Evolutionary conservation across 2,113 vertebrate species (phyloP), one percentile per base, ranked within the genome.

Genomic region (Leptosomus discolor): DNA sequence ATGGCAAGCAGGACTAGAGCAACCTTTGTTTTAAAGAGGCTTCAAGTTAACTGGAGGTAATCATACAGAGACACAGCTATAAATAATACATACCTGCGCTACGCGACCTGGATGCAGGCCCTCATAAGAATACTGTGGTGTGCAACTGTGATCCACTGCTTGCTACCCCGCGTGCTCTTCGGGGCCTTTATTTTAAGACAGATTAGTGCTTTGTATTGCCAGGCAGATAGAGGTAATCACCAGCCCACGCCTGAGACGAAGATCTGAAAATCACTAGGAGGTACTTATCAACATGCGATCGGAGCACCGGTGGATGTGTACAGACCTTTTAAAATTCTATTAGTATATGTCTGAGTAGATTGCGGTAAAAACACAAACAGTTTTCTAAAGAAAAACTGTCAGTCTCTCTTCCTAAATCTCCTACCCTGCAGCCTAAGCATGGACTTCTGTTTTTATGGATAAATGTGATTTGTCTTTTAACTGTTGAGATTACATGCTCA

Each of bases 251-350:
- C 10, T 53, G 65, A 78, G 77, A 15, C 4, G 6, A 89, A 87
- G 92, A 94, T 92, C 90, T 92, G 86, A 76, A 71, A 94, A 94
- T 92, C 94, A 91, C 61, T 5, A 0, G 57, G 57, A 91, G 77
- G 76, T 46, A 34, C 89, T 97, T 95, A 95, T 96, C 95, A 91
- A 30, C 81, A 79, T 85, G 78, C 32, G 5, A 96, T 94, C 91
- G 85, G 91, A 96, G 70, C 81, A 61, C 61, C 0, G 3, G 36
- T 63, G 71, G 92, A 96, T 73, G 90, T 20, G 74, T 94, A 88
- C 64, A 92, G 93, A 85, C 89, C 87, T 90, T 92, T 97, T 93
- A 94, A 95, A 96, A 96, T 97, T 97, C 88, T 96, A 83, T 96
- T 92, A 95, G 87, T 86, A 82, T 89, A 63, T 83, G 83, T 94